Evolutionary conservation across 1,140 invertebrate genomes (phyloP).

Genomic region (Daktulosphaira vitifoliae): DNA sequence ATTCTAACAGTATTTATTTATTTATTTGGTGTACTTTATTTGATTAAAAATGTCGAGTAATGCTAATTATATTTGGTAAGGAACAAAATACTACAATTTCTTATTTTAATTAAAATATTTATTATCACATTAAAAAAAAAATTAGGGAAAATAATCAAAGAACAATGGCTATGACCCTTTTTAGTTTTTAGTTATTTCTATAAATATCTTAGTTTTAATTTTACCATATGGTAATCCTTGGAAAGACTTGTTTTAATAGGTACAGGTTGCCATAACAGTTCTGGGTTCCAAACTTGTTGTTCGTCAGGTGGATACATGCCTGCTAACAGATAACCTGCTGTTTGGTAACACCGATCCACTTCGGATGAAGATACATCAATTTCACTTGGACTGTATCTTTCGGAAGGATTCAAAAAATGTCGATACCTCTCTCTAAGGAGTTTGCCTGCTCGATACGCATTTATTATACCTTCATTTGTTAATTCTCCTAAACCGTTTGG

Average conservation of each 20-base stretch:
- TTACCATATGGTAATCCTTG: not conserved
- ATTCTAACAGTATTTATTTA: too few relatives aligned
- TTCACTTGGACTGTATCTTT: constrained; percentile 5
- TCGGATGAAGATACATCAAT: constrained; percentile 8
- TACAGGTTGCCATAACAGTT: constrained; percentile 31
- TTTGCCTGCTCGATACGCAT: constrained; percentile 13
- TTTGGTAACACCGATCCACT: constrained; percentile 21
- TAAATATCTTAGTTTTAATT: too few relatives aligned
- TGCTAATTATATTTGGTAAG: too few relatives aligned
- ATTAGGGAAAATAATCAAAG: too few relatives aligned
- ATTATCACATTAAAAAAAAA: too few relatives aligned
- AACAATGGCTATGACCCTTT: too few relatives aligned
- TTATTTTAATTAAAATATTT: too few relatives aligned
- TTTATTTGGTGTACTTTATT: too few relatives aligned
- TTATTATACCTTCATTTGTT: constrained; percentile 49
- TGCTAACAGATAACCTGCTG: constrained; percentile 4
- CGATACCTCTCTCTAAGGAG: constrained; percentile 22
- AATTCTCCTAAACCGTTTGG: constrained; percentile 67
- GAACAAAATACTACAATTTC: too few relatives aligned
- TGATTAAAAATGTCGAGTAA: too few relatives aligned
- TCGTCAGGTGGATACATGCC: constrained; percentile 30
- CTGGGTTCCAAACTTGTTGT: constrained; percentile 19
- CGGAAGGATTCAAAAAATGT: constrained; percentile 5
- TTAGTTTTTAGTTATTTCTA: too few relatives aligned
- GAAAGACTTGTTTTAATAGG: constrained; percentile 16